A percentile compares a stretch with the other conserved stretches of the same genome.
These are phyloP conservation scores for Metopia argyrocephala DNA, from an alignment of 2,888 invertebrate species.

Conservation along the genomic window DNA sequence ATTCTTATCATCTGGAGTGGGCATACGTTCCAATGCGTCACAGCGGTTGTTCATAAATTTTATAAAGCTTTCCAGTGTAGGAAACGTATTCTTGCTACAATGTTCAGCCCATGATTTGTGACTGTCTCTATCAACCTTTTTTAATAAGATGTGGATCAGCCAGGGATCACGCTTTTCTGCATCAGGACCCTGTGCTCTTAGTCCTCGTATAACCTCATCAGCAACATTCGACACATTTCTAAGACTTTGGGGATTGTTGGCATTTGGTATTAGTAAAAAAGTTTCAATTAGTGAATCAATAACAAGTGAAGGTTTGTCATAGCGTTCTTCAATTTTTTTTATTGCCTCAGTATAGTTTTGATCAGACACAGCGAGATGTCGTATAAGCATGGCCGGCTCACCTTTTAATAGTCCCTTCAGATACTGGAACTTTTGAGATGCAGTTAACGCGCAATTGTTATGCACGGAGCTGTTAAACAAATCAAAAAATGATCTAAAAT, in stretches of 20 bases:
- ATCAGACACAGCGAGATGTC: slow-evolving; percentile 31
- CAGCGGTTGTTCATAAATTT: neutral
- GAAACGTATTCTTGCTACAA: slow-evolving; percentile 15
- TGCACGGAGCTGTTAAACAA: slow-evolving; percentile 33
- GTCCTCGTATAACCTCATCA: slow-evolving; percentile 39
- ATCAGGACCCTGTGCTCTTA: slow-evolving; percentile 18
- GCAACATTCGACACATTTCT: slow-evolving; percentile 3
- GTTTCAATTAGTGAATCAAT: slow-evolving; percentile 31
- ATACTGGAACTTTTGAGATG: slow-evolving; percentile 24
- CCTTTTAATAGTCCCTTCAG: slow-evolving; percentile 33
- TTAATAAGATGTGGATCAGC: slow-evolving; percentile 36
- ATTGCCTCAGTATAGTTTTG: slow-evolving; percentile 35
- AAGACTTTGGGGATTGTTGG: neutral
- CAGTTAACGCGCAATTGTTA: neutral
- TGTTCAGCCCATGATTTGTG: slow-evolving; percentile 30
- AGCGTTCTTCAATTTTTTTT: slow-evolving; percentile 32
- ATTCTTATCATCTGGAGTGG: slow-evolving; percentile 5
- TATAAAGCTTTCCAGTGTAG: slow-evolving; percentile 14
- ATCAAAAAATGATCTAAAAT: slow-evolving; percentile 29
- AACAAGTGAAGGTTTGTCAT: slow-evolving; percentile 35
- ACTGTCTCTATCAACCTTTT: slow-evolving; percentile 38
- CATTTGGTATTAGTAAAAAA: slow-evolving; percentile 12
- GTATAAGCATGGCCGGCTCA: slow-evolving; percentile 23
- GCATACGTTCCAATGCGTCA: neutral
- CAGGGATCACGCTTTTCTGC: slow-evolving; percentile 44